These are phyloP conservation scores for Tribolium madens DNA, from an alignment of 1,140 invertebrate species.

Conservation along the genomic window DNA sequence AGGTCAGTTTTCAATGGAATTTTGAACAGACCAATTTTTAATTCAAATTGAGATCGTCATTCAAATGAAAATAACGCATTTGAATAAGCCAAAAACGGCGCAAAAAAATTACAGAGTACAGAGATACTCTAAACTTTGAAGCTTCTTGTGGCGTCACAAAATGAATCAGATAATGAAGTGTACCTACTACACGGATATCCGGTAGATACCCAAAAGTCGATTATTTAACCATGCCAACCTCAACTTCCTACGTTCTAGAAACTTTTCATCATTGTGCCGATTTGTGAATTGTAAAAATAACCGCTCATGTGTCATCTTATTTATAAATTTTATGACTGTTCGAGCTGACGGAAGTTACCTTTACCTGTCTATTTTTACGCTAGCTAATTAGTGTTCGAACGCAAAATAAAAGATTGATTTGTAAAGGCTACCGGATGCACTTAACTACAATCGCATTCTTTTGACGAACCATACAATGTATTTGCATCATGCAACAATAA, in stretches of 20 bases:
- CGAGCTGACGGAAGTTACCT: conserved; percentile 23
- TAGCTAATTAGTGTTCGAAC: not conserved
- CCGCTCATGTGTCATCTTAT: not conserved
- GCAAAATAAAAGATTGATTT: not conserved
- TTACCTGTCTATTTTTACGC: conserved; percentile 22
- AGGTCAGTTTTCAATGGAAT: not conserved
- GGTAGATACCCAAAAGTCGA: conserved; percentile 39
- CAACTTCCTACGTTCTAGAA: conserved; percentile 34
- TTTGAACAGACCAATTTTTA: not conserved
- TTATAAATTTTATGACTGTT: conserved; percentile 25
- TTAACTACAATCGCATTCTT: not conserved
- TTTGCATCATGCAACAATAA: not conserved
- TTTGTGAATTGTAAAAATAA: not conserved
- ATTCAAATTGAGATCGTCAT: not conserved
- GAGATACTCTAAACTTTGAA: not conserved
- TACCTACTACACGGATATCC: conserved; percentile 44
- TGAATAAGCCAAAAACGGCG: not conserved
- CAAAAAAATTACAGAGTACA: too few species aligned
- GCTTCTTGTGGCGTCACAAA: conserved; percentile 18
- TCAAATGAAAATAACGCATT: not conserved
- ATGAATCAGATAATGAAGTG: conserved; percentile 39
- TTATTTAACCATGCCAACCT: conserved; percentile 45
- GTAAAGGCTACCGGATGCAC: not conserved
- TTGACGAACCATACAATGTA: not conserved
- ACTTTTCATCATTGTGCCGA: not conserved